Conservation (phyloP, 1,140 invertebrate genomes). For the Chelonus insularis region DNA sequence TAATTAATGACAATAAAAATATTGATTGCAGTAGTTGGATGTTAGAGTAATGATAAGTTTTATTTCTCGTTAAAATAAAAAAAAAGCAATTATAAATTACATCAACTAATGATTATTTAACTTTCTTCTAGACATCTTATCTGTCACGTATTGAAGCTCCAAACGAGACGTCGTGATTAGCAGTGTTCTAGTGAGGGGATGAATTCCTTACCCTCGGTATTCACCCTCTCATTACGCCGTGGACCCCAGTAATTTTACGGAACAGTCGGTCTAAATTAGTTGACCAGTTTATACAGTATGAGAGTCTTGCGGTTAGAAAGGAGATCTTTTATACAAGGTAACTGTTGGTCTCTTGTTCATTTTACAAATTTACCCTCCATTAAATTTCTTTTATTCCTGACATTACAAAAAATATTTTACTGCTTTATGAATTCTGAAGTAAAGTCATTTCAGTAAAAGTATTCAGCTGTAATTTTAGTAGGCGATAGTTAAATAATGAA, state of each 20-base stretch:
- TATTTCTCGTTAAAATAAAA: too few species aligned
- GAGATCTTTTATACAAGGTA: too few species aligned
- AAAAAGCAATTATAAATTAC: too few species aligned
- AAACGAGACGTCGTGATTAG: slow-evolving; percentile 55
- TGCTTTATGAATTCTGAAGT: too few species aligned
- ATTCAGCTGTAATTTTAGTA: too few species aligned
- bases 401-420: too few species aligned
- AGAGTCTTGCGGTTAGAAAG: slow-evolving; percentile 6
- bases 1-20: too few species aligned
- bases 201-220: slow-evolving; percentile 40
- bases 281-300: slow-evolving; percentile 37
- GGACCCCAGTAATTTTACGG: slow-evolving; percentile 51
- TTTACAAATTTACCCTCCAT: neutral
- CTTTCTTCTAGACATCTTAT: neutral
- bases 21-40: too few species aligned
- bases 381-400: neutral
- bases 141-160: slow-evolving; percentile 47
- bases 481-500: too few species aligned
- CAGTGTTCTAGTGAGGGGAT: slow-evolving; percentile 41
- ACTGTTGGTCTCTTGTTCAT: too few species aligned
- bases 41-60: too few species aligned
- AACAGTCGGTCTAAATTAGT: slow-evolving; percentile 53
- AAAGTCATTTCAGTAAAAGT: too few species aligned
- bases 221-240: slow-evolving; percentile 52
- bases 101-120: neutral